Evolutionary conservation across 2,797 vertebrate genomes (phyloP).

Genomic region (Notoglanidium macrostoma): DNA sequence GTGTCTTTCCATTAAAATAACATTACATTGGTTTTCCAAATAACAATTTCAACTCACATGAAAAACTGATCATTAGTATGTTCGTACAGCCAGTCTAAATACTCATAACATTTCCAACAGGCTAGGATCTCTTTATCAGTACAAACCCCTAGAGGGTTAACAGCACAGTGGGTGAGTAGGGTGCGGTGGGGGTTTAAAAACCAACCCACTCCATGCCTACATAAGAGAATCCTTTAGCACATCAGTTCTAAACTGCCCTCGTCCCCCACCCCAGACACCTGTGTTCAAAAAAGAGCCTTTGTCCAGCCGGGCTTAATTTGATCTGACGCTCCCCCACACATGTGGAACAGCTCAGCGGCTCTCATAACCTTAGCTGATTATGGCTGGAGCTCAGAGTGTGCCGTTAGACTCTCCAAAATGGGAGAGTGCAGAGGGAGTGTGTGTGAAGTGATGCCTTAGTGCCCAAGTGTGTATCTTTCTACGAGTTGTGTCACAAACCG

Average conservation of each 20-base stretch:
- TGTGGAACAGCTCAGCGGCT: conserved; percentile 79
- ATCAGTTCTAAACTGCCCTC: conserved; percentile 41
- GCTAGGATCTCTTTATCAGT: conserved; percentile 42
- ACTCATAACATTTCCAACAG: conserved; percentile 24
- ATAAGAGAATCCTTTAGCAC: conserved; percentile 54
- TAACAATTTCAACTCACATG: neutral
- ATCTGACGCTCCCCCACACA: conserved; percentile 76
- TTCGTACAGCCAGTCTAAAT: conserved; percentile 13
- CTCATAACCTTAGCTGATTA: conserved; percentile 66
- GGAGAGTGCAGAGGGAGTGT: conserved; percentile 21
- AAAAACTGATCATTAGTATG: neutral
- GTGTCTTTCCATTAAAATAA: neutral
- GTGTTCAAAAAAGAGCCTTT: conserved; percentile 73
- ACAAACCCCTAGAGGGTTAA: conserved; percentile 54
- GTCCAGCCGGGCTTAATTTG: conserved; percentile 73
- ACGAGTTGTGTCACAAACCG: neutral
- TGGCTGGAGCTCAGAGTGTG: conserved; percentile 48
- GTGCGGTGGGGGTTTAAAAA: conserved; percentile 23
- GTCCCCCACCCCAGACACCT: conserved; percentile 50
- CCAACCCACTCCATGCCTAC: conserved; percentile 35
- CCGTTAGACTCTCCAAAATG: conserved; percentile 42
- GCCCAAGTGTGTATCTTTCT: conserved; percentile 33
- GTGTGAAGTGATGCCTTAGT: conserved; percentile 49
- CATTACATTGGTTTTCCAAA: neutral
- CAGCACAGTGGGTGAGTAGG: conserved; percentile 40